phyloP scores from a whole-genome alignment of 92 coral and sea anemone species.

The Blastomussa wellsi region DNA sequence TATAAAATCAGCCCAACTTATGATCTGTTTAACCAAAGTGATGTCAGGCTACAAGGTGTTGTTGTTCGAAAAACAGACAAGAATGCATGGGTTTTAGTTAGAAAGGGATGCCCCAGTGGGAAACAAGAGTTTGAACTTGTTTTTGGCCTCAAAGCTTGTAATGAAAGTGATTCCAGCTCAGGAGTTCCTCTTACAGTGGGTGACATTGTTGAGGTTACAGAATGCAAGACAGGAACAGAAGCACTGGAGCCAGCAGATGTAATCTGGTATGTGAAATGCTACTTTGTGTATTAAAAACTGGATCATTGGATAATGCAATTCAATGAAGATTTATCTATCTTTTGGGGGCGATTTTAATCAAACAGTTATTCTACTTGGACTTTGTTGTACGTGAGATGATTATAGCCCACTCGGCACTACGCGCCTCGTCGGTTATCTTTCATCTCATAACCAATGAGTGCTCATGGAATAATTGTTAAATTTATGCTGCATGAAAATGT shows the following conservation, averaged over 20 bases:
- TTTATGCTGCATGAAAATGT: not conserved
- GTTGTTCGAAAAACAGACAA: slow-evolving; percentile 8
- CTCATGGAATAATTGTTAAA: too few species aligned
- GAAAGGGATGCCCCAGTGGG: not conserved
- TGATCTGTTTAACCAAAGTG: slow-evolving; percentile 9
- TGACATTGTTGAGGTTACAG: slow-evolving; percentile 35
- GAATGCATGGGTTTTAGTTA: slow-evolving; percentile 7
- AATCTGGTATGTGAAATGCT: slow-evolving; percentile 10
- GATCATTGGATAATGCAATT: too few species aligned
- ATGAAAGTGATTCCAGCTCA: not conserved
- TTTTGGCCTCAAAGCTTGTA: not conserved
- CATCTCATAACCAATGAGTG: too few species aligned
- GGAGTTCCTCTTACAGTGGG: slow-evolving; percentile 24
- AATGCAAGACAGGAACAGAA: not conserved
- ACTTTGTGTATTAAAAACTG: too few species aligned
- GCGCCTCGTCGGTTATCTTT: too few species aligned
- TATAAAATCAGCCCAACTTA: not conserved
- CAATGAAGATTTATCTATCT: too few species aligned
- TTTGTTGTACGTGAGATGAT: too few species aligned
- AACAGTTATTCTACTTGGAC: too few species aligned
- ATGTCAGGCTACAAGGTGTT: slow-evolving; percentile 26
- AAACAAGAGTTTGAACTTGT: not conserved
- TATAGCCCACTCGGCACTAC: too few species aligned
- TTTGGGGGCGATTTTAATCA: too few species aligned
- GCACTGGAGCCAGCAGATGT: slow-evolving; percentile 17